Conservation (phyloP, 2,888 invertebrate genomes). For the Caenorhabditis sp. region DNA sequence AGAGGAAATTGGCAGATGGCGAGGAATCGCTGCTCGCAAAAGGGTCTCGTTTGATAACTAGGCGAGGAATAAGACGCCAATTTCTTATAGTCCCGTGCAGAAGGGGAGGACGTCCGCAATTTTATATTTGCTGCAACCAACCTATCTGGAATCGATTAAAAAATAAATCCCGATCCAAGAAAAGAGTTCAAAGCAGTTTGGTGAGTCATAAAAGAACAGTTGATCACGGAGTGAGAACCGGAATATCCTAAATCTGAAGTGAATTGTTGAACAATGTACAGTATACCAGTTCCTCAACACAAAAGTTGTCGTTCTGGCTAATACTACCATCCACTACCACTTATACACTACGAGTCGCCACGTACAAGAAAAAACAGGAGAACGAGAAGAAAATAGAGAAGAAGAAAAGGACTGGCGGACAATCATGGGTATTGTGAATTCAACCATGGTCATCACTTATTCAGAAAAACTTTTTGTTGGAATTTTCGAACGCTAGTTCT, state of each 20-base stretch:
- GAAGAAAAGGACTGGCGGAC: background rate
- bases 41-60: constrained; percentile 15
- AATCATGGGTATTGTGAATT: constrained; percentile 19
- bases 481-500: background rate
- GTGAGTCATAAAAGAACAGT: background rate
- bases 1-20: constrained; percentile 22
- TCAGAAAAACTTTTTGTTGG: background rate
- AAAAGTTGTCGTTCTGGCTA: constrained; percentile 46
- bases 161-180: no score
- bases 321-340: constrained; percentile 31
- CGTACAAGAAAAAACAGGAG: constrained; percentile 48
- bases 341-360: constrained; percentile 7
- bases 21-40: background rate
- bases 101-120: background rate
- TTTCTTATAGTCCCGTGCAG: constrained; percentile 5
- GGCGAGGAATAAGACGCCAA: constrained; percentile 3
- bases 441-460: constrained; percentile 11
- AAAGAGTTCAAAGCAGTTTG: background rate
- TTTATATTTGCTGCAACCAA: no score
- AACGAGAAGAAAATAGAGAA: background rate
- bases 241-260: constrained; percentile 41
- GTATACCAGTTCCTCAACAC: constrained; percentile 51
- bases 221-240: constrained; percentile 29
- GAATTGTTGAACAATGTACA: constrained; percentile 50
- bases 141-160: no score